Base-by-base conservation (phyloP, 2,113 vertebrate genomes). In the Penelope pileata region DNA sequence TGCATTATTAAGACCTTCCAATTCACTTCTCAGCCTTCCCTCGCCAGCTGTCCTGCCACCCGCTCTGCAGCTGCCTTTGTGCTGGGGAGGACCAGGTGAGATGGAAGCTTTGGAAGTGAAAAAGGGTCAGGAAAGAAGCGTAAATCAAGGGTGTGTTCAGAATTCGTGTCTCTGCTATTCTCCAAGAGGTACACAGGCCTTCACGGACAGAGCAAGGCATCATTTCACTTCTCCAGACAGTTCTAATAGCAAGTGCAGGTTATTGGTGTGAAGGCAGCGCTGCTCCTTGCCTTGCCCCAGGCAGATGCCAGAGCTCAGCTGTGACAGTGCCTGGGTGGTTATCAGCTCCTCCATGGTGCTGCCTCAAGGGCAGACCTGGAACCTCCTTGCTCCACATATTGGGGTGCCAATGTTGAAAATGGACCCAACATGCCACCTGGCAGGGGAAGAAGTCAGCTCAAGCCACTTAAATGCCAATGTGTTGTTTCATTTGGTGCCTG, bases 111-210 rank as follows among this genome's bases (percentile, higher is more conserved):
- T 54, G n/a, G 68, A 91, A 83, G 51, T 47, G 10, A n/a, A 76
- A 69, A 70, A 43, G 7, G 10, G 10, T 74, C 48, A 48, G 13
- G 47, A 60, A 63, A 56, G 15, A 56, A 83, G 21, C 0, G 0
- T 12, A 48, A 74, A 66, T 70, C 30, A 76, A 50, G 12, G 18
- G 47, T 0, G 0, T 47, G 11, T 42, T 15, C 34, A 64, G 34
- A 43, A 45, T 27, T 74, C 47, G 6, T 2, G 42, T 43, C 59
- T 86, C 60, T 3, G 2, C 51, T 63, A 0, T 74, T 81, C 42
- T 88, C 22, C 47, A 38, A 68, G 69, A 78, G 38, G 30, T 16
- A n/a, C 12, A 19, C 4, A 0, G 2, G 32, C 19, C 53, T 78
- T 72, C 63, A 16, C 5, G 1, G 54, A 47, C 63, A 12, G 68